Evolutionary conservation across 2,888 invertebrate species (phyloP).

Genomic region (Autographa pulchrina): DNA sequence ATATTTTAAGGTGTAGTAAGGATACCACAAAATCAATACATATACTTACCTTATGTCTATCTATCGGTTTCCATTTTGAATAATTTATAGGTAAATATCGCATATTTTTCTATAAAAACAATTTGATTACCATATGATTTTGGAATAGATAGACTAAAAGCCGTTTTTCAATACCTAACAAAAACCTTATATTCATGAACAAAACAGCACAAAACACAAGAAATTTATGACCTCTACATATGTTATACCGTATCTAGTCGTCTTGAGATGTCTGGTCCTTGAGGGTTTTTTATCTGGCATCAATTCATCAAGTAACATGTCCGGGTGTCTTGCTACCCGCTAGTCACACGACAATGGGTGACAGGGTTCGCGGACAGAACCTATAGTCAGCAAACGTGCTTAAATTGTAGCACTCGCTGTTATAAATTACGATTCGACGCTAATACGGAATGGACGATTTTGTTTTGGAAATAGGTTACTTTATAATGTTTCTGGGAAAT

Average conservation of each 20-base stretch:
- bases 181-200: slow-evolving; percentile 14
- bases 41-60: not conserved
- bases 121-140: not conserved
- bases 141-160: not conserved
- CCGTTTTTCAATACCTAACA: not conserved
- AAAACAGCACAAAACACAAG: slow-evolving; percentile 24
- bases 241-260: slow-evolving; percentile 42
- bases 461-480: slow-evolving; percentile 28
- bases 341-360: slow-evolving; percentile 71
- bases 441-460: slow-evolving; percentile 12
- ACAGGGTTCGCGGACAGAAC: slow-evolving; percentile 66
- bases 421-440: slow-evolving; percentile 55
- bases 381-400: slow-evolving; percentile 77
- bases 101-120: not conserved
- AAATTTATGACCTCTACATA: slow-evolving; percentile 53
- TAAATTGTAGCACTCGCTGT: slow-evolving; percentile 64
- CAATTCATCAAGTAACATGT: slow-evolving; percentile 80
- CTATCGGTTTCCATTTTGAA: not conserved
- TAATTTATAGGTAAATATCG: not conserved
- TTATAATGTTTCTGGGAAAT: not conserved
- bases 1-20: not conserved
- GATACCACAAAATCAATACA: not conserved
- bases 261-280: slow-evolving; percentile 39
- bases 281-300: slow-evolving; percentile 58
- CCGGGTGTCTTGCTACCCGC: slow-evolving; percentile 65